Conservation (phyloP, 2,797 vertebrate species). For the Gymnothorax javanicus region DNA sequence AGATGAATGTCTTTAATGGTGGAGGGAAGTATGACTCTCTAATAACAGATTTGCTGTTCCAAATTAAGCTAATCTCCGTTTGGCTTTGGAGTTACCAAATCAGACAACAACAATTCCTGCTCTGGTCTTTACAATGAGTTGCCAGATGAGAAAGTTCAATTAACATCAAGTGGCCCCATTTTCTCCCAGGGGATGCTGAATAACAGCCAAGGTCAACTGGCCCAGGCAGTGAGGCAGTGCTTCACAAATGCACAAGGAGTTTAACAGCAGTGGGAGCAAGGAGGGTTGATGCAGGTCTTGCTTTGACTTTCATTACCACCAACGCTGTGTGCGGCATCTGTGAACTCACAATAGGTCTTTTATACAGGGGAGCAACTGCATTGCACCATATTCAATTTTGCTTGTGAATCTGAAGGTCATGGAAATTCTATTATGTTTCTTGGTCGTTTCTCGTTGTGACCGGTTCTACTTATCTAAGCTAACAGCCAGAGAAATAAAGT, state of each 20-base stretch:
- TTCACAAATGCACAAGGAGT: neutral
- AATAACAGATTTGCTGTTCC: neutral
- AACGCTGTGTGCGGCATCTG: neutral
- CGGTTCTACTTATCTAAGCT: neutral
- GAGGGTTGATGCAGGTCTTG: neutral
- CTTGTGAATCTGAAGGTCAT: neutral
- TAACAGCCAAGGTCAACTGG: neutral
- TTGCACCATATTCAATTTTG: neutral
- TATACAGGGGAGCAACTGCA: neutral
- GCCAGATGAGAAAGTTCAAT: neutral
- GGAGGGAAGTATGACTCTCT: neutral
- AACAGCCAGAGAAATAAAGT: neutral
- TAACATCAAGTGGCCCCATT: neutral
- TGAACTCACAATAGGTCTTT: neutral
- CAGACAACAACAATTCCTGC: neutral
- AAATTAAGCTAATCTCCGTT: slow-evolving; percentile 2
- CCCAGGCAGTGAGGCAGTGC: neutral
- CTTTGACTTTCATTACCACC: neutral
- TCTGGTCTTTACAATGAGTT: neutral
- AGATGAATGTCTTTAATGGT: neutral
- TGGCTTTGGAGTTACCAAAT: neutral
- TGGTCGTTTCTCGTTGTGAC: neutral
- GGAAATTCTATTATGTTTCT: neutral
- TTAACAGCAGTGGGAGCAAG: neutral
- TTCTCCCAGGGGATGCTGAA: neutral